Base-by-base conservation (phyloP, 1,140 invertebrate genomes). In the Solen grandis region DNA sequence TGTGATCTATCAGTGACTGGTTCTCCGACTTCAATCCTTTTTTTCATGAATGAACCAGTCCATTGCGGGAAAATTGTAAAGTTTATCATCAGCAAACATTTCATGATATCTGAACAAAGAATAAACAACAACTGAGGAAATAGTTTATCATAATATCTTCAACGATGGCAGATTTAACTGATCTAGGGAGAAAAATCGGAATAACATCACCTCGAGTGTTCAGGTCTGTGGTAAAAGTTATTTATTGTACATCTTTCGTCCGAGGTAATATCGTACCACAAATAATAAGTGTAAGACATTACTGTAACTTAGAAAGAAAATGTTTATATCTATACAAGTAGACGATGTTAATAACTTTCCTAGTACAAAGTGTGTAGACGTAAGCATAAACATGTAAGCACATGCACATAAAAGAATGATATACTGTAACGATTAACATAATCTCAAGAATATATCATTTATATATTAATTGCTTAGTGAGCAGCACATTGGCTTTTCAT, bases 121-220 rank as follows among this genome's bases (percentile, higher is more conserved):
- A n/a, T n/a, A n/a, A n/a, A n/a, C n/a, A n/a, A n/a, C n/a, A n/a
- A n/a, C n/a, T n/a, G n/a, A n/a, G n/a, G n/a, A n/a, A n/a, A n/a
- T n/a, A n/a, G n/a, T n/a, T 5, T 36, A 36, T 22, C 22, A 31
- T 50, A 19, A 19, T 29, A 72, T 22, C 31, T 16, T 22, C 22
- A 25, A 65, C 13, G 22, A 57, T 62, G 74, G 16, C 60, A 59
- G 65, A 66, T 35, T 5, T 69, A 25, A 41, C 29, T 0, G 69
- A n/a, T 35, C 38, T 85, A 27, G 74, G 68, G 0, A 29, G 52
- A 22, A 82, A 83, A 35, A 54, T 85, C n/a, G 76, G 70, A 2
- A 36, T 85, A 16, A 83, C 72, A 29, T 79, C 73, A 41, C 68
- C 60, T 2, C 75, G 73, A 60, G 62, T 80, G 19, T 38, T 80